Conservation (phyloP, 2,888 invertebrate genomes). For the Disparrhopalites patrizii region DNA sequence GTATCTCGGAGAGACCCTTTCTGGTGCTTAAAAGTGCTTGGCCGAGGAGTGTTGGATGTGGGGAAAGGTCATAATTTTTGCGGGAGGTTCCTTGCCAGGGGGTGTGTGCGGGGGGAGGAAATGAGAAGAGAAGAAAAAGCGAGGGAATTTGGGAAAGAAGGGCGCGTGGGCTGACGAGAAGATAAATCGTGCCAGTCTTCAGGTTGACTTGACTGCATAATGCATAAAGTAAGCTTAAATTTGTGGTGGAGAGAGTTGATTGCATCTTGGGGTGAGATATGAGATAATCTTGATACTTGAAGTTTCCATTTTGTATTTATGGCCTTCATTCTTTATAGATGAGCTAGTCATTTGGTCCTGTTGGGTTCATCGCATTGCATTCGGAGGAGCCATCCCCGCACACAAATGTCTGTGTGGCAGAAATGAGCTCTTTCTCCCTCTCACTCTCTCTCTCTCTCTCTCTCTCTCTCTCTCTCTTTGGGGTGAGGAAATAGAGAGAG, state of each 20-base stretch:
- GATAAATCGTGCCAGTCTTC: constrained; percentile 18
- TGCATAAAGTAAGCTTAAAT: constrained; percentile 39
- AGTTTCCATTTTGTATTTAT: constrained; percentile 44
- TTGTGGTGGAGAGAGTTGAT: constrained; percentile 41
- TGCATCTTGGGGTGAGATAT: constrained; percentile 41
- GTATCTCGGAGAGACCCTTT: too few relatives aligned
- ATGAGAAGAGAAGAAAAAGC: too few relatives aligned
- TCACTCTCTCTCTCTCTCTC: background rate
- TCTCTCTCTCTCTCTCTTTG: background rate
- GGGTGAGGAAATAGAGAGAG: constrained; percentile 15
- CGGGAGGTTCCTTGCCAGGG: too few relatives aligned
- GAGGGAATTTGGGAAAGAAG: background rate
- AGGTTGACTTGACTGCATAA: constrained; percentile 29
- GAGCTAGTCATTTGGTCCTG: constrained; percentile 36
- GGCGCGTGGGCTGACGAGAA: constrained; percentile 8
- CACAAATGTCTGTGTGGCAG: constrained; percentile 4
- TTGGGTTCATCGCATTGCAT: constrained; percentile 15
- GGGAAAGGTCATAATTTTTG: too few relatives aligned
- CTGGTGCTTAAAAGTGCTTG: too few relatives aligned
- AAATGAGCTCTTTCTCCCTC: constrained; percentile 12
- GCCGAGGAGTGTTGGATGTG: too few relatives aligned
- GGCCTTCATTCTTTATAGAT: constrained; percentile 41
- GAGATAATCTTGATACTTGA: constrained; percentile 39
- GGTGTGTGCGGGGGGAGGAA: too few relatives aligned
- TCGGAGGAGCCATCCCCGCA: background rate